Base-by-base conservation (phyloP, 1,140 invertebrate genomes). In the Pinna nobilis region DNA sequence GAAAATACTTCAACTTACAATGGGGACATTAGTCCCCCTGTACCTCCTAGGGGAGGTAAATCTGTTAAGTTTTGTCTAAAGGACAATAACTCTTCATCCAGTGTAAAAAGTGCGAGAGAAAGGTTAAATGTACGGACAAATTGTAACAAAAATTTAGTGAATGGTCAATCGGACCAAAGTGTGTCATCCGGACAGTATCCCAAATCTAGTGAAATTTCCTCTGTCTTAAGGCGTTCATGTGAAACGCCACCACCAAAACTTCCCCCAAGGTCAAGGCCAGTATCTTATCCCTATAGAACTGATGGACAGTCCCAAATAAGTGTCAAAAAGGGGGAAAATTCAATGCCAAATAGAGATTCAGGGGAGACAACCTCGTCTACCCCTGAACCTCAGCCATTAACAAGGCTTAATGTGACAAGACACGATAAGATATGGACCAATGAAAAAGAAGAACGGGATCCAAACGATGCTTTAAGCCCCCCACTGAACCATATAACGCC, bases 381-480 rank as follows among this genome's bases (percentile, higher is more conserved):
- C 6, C 44, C 63, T 6, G 72, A 79, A 63, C 64, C 76, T 4
- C 77, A 80, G 32, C 82, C 82, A 49, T 59, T 83, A 6, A 81
- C 81, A 25, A 70, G 79, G 57, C 71, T 70, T 6, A 83, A 83
- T 77, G 82, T 83, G 25, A 83, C 82, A 30, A 71, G 74, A 60
- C 82, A 83, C 74, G 82, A 83, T 50, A 57, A 64, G 70, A 74
- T 83, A 23, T 83, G 82, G 82, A 59, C 67, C 15, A 75, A 76
- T 53, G 73, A 78, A 41, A 47, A 76, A 15, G 70, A 69, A 66
- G 25, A 74, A 59, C 41, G 69, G 39, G 55, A 50, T 5, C 28
- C 44, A 15, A 44, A 69, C 44, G 32, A 64, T 30, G 23, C 60
- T 18, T 71, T 83, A 51, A 74, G 75, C 53, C 82, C 79, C 15